Evolutionary conservation across 2,113 vertebrate species (phyloP).

Genomic region (Lepus timidus): DNA sequence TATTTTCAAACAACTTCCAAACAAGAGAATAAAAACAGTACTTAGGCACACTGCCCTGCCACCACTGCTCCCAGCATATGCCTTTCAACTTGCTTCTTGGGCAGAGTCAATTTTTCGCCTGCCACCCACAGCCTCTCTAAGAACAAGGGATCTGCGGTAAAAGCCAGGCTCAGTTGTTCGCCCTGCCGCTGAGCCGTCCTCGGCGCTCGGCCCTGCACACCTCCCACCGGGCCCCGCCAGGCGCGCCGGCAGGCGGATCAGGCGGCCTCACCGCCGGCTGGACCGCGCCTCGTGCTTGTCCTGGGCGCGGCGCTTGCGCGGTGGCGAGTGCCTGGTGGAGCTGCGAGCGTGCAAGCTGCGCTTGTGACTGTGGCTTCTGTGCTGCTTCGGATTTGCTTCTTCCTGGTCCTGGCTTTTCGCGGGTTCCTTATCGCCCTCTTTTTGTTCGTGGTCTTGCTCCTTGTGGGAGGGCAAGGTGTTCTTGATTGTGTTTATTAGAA

Average conservation of each 20-base stretch:
- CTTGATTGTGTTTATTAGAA: constrained; percentile 97
- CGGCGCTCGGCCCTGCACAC: neutral
- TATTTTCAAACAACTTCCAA: constrained; percentile 75
- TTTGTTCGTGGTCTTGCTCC: constrained; percentile 86
- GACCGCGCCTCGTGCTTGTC: constrained; percentile 84
- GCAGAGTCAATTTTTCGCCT: neutral
- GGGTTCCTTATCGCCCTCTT: constrained; percentile 84
- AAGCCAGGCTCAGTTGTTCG: constrained; percentile 57
- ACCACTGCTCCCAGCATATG: neutral
- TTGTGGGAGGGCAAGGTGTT: constrained; percentile 91
- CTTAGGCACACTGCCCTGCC: neutral
- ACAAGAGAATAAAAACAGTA: constrained; percentile 46
- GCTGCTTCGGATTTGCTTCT: constrained; percentile 86
- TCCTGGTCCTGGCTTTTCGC: constrained; percentile 84
- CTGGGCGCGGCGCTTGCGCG: constrained; percentile 81
- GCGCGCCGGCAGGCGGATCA: neutral
- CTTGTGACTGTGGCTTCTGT: constrained; percentile 86
- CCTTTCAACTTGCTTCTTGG: neutral
- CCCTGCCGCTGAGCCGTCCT: neutral
- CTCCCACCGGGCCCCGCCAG: neutral
- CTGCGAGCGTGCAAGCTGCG: constrained; percentile 83
- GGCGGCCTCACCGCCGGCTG: constrained; percentile 79
- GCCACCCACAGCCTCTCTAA: constrained; percentile 41
- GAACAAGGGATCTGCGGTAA: constrained; percentile 52
- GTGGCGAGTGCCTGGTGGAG: constrained; percentile 84